Evolutionary conservation across 1,140 invertebrate genomes (phyloP), one percentile per base, ranked within the genome.

Genomic region (Neuroterus valhalla): DNA sequence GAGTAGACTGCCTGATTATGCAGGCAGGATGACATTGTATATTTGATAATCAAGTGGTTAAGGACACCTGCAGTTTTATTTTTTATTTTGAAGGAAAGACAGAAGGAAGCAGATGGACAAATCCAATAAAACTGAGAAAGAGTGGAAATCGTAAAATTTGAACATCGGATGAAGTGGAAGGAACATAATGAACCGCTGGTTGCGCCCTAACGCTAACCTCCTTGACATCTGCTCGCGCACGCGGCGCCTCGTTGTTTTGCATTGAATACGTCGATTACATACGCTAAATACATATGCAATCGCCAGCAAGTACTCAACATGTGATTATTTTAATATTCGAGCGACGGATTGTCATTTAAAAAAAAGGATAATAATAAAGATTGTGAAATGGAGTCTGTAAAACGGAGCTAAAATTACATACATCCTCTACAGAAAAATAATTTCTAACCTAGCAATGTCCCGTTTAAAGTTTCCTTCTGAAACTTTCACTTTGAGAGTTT

Each of bases 261-360:
- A 85, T 85, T 78, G 76, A 85, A 84, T 85, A 79, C 72, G 77
- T 71, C 72, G 74, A 78, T 74, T 80, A 76, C 76, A 78, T 66
- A 69, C 67, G 72, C 75, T 80, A 72, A 79, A 82, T 79, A 81
- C 71, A 81, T 79, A 78, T 72, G 76, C 66, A 48, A 75, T 71
- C 8, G 21, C 48, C 23, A n/a, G 23, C 52, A 12, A 62, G 55
- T 38, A 62, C 23, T 62, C 31, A 62, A 62, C 55, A 38, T 38
- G 31, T 38, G 55, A 62, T 62, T 62, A 26, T 15, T 23, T 3
- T 23, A 62, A 31, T 15, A 62, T 15, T 62, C 31, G 12, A 62
- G 23, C 15, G 55, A 12, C 43, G 43, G 43, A 19, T 75, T 52
- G 67, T 45, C 48, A 52, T 62, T 31, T 38, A 42, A 62, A 2